Base-by-base conservation (phyloP, 2,113 vertebrate species). In the Pelecanoides urinatrix region DNA sequence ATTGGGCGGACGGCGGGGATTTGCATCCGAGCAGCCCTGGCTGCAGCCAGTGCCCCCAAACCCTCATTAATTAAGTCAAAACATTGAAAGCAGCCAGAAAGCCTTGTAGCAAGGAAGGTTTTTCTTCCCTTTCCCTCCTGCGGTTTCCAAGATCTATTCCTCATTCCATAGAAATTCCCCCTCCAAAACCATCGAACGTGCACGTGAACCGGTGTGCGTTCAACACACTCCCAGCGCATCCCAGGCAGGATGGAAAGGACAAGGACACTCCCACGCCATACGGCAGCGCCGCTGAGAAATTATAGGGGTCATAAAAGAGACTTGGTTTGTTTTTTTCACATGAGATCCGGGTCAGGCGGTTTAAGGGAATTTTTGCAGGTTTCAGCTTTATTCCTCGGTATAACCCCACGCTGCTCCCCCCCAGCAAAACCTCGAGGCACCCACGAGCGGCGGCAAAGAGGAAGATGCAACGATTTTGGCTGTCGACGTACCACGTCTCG, bases 371-470 rank as follows among this genome's bases (percentile, higher is more conserved):
- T 76, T 86, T 20, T 6, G 40, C 71, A 91, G 49, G 13, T 62
- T 91, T 38, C 56, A 50, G 56, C 56, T 59, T 55, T 20, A 22
- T 32, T 65, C 49, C 66, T 72, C 13, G 5, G 40, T 32, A 50
- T 20, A 86, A 70, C 21, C 67, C 44, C 59, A 9, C 10, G 25
- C 63, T 73, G 36, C 73, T 77, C 40, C 34, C 45, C 72, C 42
- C 26, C 42, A 40, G 70, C 50, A 44, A 90, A 94, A 22, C 52
- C 44, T 47, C 7, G 0, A 30, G 56, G 67, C 68, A 66, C 7
- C 8, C 14, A 1, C 0, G 1, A 87, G 61, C 0, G 0, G 53
- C 1, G 0, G 55, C 47, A 17, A 25, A 49, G 63, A 72, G 23
- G 73, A 68, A 72, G 91, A 58, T 3, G 32, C 45, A 18, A 16